Base-by-base conservation (phyloP, 2,888 invertebrate genomes). In the Ligdia adustata region DNA sequence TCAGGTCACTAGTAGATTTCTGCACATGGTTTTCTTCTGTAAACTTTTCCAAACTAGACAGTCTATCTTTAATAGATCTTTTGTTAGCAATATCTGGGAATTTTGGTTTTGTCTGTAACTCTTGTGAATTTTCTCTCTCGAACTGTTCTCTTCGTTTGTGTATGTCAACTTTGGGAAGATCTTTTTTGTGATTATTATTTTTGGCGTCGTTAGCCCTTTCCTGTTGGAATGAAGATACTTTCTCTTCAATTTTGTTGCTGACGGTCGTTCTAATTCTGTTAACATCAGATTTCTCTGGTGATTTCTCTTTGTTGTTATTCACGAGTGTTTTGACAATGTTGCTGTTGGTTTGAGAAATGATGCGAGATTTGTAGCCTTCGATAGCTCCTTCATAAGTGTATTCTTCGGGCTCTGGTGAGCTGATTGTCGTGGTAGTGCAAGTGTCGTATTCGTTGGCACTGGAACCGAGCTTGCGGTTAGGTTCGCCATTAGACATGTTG, bases 381-480 rank as follows among this genome's bases (percentile, higher is more conserved):
- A 96, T 96, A 64, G 96, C 96, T 64, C 95, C 94, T 80, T 97
- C 96, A 77, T 96, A 97, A 0, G 96, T 96, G 79, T 96, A 96
- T 76, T 96, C 96, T 67, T 95, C 93, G 18, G 93, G 93, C 78
- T 94, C 93, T 1, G 94, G 93, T 29, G 94, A 93, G 72, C 93
- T 93, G 60, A 92, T 92, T 28, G 93, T 93, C 60, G 92, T 93
- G 42, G 93, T 93, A 64, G 93, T 94, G 60, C 92, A 92, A 22
- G 93, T 93, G 69, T 94, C 94, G 83, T 94, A 94, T 78, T 92
- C 92, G 71, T 90, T 91, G 56, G 89, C 86, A 58, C 90, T 91
- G 46, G 90, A 90, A 64, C 87, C 89, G 32, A 86, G 72, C 65
- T 80, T 92, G 78, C 78, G 91, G 58, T 79, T 87, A 50, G 72